A percentile compares a stretch with the other conserved stretches of the same genome.
Evolutionary conservation across 2,113 vertebrate species (phyloP).

Genomic region (Anoplopoma fimbria): DNA sequence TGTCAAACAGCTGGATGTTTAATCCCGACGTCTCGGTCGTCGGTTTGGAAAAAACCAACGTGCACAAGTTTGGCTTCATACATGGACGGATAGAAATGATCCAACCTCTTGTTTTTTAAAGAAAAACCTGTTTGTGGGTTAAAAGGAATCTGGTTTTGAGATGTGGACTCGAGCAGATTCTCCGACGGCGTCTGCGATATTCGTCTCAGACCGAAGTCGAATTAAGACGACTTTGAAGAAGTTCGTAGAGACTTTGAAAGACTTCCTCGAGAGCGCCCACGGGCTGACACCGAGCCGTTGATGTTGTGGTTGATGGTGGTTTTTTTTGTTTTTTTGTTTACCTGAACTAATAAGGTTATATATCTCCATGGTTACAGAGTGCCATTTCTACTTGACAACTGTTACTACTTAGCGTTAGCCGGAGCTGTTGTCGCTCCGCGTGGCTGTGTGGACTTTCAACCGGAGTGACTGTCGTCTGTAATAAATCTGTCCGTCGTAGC

Average conservation of each 20-base stretch:
- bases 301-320: conserved; percentile 74
- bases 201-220: neutral
- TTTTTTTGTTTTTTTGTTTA: conserved; percentile 66
- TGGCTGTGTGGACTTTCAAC: conserved; percentile 45
- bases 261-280: conserved; percentile 26
- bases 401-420: conserved; percentile 76
- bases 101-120: conserved; percentile 8
- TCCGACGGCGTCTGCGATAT: neutral
- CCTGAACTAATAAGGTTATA: conserved; percentile 72
- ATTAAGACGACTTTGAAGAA: too few species aligned
- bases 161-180: conserved; percentile 7
- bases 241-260: neutral
- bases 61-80: conserved; percentile 23
- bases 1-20: conserved; percentile 4
- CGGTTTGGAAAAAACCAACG: neutral
- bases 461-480: conserved; percentile 50
- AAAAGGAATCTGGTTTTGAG: conserved; percentile 5
- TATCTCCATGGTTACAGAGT: conserved; percentile 77
- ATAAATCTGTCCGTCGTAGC: conserved; percentile 26
- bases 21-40: neutral
- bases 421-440: conserved; percentile 65
- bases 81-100: neutral
- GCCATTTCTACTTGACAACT: conserved; percentile 79
- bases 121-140: neutral
- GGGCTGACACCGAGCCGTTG: conserved; percentile 56